These are phyloP conservation scores for Phymastichus coffea DNA, from an alignment of 1,140 invertebrate species.

Conservation along the genomic window DNA sequence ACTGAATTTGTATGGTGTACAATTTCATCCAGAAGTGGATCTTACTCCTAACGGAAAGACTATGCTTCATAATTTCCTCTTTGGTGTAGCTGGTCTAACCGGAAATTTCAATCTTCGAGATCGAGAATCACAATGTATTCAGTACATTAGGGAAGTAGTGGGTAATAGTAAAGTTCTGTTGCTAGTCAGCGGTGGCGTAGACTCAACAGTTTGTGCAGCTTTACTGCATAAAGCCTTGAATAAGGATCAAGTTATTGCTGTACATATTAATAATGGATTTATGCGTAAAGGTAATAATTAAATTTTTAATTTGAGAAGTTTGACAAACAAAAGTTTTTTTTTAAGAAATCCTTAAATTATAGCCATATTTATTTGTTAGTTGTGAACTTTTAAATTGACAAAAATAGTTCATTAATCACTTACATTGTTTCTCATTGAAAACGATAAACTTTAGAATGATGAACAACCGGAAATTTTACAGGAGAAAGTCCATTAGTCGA, in stretches of 20 bases:
- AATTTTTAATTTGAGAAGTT: too few species aligned
- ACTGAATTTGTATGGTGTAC: slow-evolving; percentile 90
- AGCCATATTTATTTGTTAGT: too few species aligned
- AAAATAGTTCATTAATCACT: too few species aligned
- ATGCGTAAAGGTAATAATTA: slow-evolving; percentile 76
- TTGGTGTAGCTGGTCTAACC: slow-evolving; percentile 82
- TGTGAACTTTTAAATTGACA: too few species aligned
- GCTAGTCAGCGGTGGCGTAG: slow-evolving; percentile 84
- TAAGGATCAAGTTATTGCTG: slow-evolving; percentile 89
- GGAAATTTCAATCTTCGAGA: slow-evolving; percentile 87
- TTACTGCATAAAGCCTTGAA: slow-evolving; percentile 86
- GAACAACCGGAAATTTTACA: too few species aligned
- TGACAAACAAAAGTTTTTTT: too few species aligned
- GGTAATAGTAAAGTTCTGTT: slow-evolving; percentile 92
- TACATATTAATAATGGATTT: slow-evolving; percentile 99
- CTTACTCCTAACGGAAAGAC: slow-evolving; percentile 87
- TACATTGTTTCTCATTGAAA: too few species aligned
- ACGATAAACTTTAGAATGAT: too few species aligned
- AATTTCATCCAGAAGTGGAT: slow-evolving; percentile 98
- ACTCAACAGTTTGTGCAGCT: slow-evolving; percentile 97
- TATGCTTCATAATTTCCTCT: slow-evolving; percentile 95
- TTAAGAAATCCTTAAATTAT: not conserved
- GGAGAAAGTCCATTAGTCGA: slow-evolving; percentile 88
- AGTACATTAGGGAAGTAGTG: slow-evolving; percentile 88
- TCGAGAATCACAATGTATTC: slow-evolving; percentile 88